These are phyloP conservation scores for Coleophora deauratella DNA, from an alignment of 2,888 invertebrate species.

Conservation along the genomic window DNA sequence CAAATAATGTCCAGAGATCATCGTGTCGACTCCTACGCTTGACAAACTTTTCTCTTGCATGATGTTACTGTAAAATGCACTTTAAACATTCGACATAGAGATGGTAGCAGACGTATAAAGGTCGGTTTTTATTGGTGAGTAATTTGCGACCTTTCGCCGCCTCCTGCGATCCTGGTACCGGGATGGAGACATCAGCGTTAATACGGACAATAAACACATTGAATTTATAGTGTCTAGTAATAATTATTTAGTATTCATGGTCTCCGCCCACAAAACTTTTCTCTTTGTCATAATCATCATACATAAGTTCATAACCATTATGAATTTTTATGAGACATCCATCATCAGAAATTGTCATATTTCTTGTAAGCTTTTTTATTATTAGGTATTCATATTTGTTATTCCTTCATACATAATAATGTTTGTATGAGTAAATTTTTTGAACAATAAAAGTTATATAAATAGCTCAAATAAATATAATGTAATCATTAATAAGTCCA, in stretches of 20 bases:
- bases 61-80: conserved; percentile 19
- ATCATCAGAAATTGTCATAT: no score
- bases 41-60: conserved; percentile 16
- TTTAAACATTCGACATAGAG: conserved; percentile 20
- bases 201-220: conserved; percentile 12
- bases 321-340: no score
- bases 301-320: no score
- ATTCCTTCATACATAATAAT: no score
- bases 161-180: conserved; percentile 46
- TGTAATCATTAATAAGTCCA: no score
- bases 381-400: no score
- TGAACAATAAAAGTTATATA: no score
- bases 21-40: conserved; percentile 59
- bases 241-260: conserved; percentile 1
- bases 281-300: no score
- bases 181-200: conserved; percentile 29
- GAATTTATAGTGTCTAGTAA: no score
- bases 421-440: no score
- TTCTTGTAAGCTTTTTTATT: no score
- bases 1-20: conserved; percentile 59
- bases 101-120: conserved; percentile 1
- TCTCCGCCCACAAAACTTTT: not conserved
- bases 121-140: conserved; percentile 21
- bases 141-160: conserved; percentile 55
- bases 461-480: no score